A percentile compares a stretch with the other conserved stretches of the same genome.
Conservation (phyloP, 2,888 invertebrate genomes). For the Lithophane socia region DNA sequence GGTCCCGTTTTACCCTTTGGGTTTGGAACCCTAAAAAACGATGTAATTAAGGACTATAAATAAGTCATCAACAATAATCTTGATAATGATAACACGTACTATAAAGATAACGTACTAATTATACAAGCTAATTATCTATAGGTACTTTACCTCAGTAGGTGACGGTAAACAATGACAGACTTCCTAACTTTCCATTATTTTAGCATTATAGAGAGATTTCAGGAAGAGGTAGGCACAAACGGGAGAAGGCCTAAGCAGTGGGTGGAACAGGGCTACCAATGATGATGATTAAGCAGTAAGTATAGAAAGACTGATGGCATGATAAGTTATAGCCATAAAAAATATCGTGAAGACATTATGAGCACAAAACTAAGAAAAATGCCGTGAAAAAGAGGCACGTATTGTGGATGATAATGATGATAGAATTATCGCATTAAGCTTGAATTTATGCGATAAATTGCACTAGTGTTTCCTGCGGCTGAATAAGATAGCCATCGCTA, state of each 20-base stretch:
- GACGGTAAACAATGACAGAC: slow-evolving; percentile 6
- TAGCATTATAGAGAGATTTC: neutral
- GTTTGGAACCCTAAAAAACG: too few relatives aligned
- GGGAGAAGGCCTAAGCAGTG: too few relatives aligned
- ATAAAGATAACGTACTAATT: slow-evolving; percentile 29
- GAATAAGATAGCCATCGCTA: neutral
- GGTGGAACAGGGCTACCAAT: too few relatives aligned
- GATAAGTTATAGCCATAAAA: too few relatives aligned
- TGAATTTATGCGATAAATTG: neutral
- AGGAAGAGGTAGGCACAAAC: too few relatives aligned
- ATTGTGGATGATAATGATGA: too few relatives aligned
- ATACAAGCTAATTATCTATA: slow-evolving; percentile 9
- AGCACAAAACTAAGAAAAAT: neutral
- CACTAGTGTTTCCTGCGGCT: neutral
- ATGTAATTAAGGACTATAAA: slow-evolving; percentile 8
- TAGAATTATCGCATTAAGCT: neutral
- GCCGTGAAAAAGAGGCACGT: neutral
- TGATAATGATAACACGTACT: slow-evolving; percentile 6
- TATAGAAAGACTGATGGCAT: neutral
- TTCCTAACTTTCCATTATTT: slow-evolving; percentile 13
- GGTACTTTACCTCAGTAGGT: slow-evolving; percentile 2
- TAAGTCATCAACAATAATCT: slow-evolving; percentile 24
- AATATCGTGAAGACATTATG: neutral
- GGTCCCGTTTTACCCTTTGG: too few relatives aligned
- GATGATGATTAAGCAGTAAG: too few relatives aligned